phyloP scores from a whole-genome alignment of 2,113 vertebrate species.

The Polyodon spathula region DNA sequence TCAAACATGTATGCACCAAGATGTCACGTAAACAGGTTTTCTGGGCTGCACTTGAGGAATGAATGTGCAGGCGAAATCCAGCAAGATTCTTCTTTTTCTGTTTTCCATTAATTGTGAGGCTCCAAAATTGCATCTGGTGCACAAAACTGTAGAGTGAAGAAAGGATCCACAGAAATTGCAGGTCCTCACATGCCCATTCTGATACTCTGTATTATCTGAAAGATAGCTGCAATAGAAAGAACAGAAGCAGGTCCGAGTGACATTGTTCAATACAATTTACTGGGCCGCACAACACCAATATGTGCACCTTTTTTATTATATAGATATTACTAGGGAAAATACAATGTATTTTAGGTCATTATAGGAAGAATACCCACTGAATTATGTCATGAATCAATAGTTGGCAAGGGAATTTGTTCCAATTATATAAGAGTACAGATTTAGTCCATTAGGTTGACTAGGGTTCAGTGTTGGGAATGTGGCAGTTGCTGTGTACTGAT shows the following conservation, averaged over 20 bases:
- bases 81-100: conserved; percentile 13
- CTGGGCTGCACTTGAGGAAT: conserved; percentile 25
- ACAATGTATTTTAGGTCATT: too few relatives aligned
- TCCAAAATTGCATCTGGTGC: too few relatives aligned
- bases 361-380: too few relatives aligned
- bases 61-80: conserved; percentile 22
- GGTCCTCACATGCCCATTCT: conserved; percentile 8
- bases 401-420: too few relatives aligned
- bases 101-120: conserved; percentile 13
- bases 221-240: conserved; percentile 3
- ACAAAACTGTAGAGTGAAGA: conserved; percentile 21
- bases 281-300: too few relatives aligned
- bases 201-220: conserved; percentile 10
- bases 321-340: too few relatives aligned
- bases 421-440: too few relatives aligned
- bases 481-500: too few relatives aligned
- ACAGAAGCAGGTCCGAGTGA: background rate
- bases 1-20: conserved; percentile 34
- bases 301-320: too few relatives aligned
- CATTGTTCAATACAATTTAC: background rate
- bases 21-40: conserved; percentile 27
- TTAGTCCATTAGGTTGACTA: too few relatives aligned
- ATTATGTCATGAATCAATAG: too few relatives aligned
- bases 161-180: conserved; percentile 7
- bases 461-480: too few relatives aligned